phyloP scores from a whole-genome alignment of 2,113 vertebrate genomes.

The Hyaena hyaena region DNA sequence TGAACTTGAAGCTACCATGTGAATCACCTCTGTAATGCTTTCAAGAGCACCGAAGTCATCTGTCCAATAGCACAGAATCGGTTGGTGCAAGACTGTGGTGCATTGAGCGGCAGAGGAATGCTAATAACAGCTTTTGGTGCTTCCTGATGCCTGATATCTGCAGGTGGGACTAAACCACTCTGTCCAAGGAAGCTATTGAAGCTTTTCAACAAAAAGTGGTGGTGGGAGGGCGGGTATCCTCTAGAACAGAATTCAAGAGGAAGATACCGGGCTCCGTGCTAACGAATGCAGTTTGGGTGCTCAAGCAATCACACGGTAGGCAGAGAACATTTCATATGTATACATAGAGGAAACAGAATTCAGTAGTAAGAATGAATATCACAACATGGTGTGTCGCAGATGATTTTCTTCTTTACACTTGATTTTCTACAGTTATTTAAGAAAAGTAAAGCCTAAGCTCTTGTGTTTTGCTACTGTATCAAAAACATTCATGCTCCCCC shows the following conservation, averaged over 20 bases:
- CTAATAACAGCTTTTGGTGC: neutral
- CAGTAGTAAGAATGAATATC: neutral
- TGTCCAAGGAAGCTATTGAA: neutral
- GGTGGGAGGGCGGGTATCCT: too few species aligned
- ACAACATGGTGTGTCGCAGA: neutral
- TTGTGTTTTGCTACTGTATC: neutral
- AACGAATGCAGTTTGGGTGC: neutral
- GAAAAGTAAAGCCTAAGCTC: neutral
- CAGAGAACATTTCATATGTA: neutral
- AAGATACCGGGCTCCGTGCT: neutral
- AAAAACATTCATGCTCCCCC: neutral
- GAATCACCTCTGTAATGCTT: neutral
- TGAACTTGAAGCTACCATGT: neutral
- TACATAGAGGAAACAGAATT: neutral
- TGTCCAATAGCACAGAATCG: neutral
- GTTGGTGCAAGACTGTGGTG: neutral
- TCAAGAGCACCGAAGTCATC: neutral
- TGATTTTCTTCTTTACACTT: neutral
- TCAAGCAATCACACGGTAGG: neutral
- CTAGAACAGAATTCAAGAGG: neutral
- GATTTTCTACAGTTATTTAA: neutral
- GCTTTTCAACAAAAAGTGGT: neutral
- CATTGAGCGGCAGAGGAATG: rapidly evolving
- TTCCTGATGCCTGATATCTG: neutral
- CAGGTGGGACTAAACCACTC: neutral